Percentiles rank a stretch among this genome's conserved stretches.
These are phyloP conservation scores for Sarotherodon lohbergeri DNA, from an alignment of 2,113 vertebrate genomes.

Conservation along the genomic window DNA sequence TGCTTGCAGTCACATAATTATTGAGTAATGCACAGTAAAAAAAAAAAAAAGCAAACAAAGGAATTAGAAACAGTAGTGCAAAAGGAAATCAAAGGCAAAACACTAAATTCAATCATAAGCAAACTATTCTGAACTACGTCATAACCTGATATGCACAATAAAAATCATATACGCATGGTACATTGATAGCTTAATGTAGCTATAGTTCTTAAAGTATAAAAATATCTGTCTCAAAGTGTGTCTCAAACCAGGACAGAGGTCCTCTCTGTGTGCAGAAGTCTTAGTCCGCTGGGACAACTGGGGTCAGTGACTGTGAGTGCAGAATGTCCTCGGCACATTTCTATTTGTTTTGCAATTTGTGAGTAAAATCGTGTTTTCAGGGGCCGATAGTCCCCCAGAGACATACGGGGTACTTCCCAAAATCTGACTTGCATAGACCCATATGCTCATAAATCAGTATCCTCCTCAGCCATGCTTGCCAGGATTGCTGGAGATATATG, in stretches of 20 bases:
- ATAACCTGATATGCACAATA: background rate
- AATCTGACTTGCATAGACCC: background rate
- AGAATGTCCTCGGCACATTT: background rate
- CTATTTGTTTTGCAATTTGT: background rate
- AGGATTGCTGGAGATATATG: background rate
- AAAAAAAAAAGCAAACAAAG: background rate
- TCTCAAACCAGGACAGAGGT: background rate
- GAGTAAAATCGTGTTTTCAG: background rate
- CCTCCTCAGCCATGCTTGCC: background rate
- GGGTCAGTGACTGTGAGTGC: background rate
- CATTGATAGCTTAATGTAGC: background rate
- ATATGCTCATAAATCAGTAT: background rate
- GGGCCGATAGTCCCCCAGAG: background rate
- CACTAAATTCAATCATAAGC: background rate
- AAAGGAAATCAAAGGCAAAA: background rate
- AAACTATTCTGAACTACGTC: background rate
- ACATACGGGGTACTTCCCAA: background rate
- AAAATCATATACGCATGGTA: background rate
- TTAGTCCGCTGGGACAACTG: background rate
- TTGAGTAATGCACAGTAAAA: background rate
- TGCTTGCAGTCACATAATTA: background rate
- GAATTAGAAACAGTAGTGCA: background rate
- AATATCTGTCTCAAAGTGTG: background rate
- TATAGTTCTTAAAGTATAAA: background rate
- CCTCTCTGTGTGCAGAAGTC: background rate